Evolutionary conservation across 35 echinoderm and acorn worm species (phyloP).

Genomic region (Strongylocentrotus purpuratus): DNA sequence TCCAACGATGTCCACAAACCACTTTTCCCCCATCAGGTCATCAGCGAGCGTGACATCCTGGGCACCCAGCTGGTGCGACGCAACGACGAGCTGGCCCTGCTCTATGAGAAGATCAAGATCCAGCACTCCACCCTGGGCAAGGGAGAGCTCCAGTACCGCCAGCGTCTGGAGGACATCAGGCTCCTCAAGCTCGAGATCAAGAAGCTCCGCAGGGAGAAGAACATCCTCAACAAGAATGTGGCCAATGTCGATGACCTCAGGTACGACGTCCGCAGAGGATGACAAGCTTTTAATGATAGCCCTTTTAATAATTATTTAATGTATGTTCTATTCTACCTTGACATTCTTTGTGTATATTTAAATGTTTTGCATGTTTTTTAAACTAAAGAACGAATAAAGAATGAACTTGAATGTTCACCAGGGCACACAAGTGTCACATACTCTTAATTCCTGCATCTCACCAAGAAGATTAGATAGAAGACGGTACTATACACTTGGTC

Average conservation of each 20-base stretch:
- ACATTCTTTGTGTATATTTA: too few relatives aligned
- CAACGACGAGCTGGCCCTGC: conserved; percentile 93
- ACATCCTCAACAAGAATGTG: conserved; percentile 99
- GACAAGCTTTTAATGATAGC: not conserved
- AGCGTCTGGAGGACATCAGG: conserved; percentile 92
- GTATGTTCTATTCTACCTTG: not conserved
- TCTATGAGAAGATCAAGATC: conserved; percentile 99
- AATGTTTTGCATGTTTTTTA: not conserved
- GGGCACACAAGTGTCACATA: too few relatives aligned
- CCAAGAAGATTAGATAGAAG: too few relatives aligned
- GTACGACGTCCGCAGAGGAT: conserved; percentile 39
- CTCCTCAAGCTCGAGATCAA: conserved; percentile 99
- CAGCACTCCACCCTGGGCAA: conserved; percentile 97
- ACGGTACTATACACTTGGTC: too few relatives aligned
- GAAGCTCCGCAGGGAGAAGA: conserved; percentile 97
- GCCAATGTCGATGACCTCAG: conserved; percentile 97
- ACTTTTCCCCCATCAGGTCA: conserved; percentile 69
- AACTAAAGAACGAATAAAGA: too few relatives aligned
- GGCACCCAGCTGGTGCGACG: conserved; percentile 97
- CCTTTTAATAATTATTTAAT: not conserved
- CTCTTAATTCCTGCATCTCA: too few relatives aligned
- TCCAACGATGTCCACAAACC: too few relatives aligned
- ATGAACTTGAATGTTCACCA: too few relatives aligned
- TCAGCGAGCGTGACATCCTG: conserved; percentile 97
- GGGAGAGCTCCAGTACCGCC: conserved; percentile 97